A percentile compares a stretch with the other conserved stretches of the same genome.
phyloP scores from a whole-genome alignment of 2,888 invertebrate species.

The Volucella inanis region DNA sequence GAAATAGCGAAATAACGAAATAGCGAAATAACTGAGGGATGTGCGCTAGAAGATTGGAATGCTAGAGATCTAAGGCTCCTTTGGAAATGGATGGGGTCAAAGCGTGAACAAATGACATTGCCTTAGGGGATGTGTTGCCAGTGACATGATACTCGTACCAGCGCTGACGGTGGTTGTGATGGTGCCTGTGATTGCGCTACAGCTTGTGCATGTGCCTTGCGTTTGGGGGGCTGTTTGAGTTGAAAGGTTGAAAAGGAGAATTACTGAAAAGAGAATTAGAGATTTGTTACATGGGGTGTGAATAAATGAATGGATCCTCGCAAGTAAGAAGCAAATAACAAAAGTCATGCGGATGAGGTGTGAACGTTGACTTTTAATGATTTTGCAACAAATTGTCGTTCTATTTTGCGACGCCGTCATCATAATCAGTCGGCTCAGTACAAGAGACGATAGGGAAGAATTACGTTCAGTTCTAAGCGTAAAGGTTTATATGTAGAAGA shows the following conservation, averaged over 20 bases:
- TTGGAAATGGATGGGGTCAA: constrained; percentile 29
- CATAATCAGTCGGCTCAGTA: no score
- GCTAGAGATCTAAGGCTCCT: neutral
- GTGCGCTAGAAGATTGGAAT: constrained; percentile 17
- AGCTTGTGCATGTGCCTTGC: constrained; percentile 14
- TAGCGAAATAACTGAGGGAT: constrained; percentile 57
- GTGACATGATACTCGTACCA: no score
- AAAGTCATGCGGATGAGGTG: constrained; percentile 61
- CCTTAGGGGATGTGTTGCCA: constrained; percentile 20
- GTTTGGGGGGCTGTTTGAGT: neutral
- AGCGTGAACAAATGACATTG: constrained; percentile 59
- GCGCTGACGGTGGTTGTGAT: no score
- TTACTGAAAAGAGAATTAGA: constrained; percentile 49
- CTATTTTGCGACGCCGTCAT: constrained; percentile 2
- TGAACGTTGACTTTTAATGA: constrained; percentile 71
- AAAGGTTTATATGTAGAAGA: no score
- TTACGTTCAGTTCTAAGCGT: no score
- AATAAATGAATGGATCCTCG: constrained; percentile 64
- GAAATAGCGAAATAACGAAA: constrained; percentile 64
- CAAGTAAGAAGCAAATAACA: constrained; percentile 60
- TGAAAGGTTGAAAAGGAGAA: constrained; percentile 37
- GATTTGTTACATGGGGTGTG: constrained; percentile 60
- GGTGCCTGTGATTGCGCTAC: neutral
- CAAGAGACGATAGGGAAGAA: no score
- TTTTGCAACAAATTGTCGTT: constrained; percentile 65